Conservation (phyloP, 2,797 vertebrate species). For the Adrianichthys oophorus region DNA sequence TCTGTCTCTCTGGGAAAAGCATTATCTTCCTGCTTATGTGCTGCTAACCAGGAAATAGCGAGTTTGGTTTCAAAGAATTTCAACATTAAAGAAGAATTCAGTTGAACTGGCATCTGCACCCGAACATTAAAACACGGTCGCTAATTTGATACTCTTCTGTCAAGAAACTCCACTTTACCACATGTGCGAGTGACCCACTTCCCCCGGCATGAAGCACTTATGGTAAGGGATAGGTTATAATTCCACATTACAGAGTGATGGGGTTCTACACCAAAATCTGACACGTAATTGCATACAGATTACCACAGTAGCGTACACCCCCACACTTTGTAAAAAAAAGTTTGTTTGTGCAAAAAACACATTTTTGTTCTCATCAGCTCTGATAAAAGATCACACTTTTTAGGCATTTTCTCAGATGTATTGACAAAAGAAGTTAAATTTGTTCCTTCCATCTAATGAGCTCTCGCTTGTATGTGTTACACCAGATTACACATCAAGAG, state of each 20-base stretch:
- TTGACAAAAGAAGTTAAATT: background rate
- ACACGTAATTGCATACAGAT: slow-evolving; percentile 22
- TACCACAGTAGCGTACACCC: slow-evolving; percentile 12
- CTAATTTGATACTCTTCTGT: slow-evolving; percentile 42
- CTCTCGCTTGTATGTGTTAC: slow-evolving; percentile 24
- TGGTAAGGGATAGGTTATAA: slow-evolving; percentile 31
- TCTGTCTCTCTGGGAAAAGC: slow-evolving; percentile 71
- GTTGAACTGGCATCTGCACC: slow-evolving; percentile 35
- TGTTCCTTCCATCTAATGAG: slow-evolving; percentile 24
- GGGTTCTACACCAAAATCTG: slow-evolving; percentile 27
- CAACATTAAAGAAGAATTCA: slow-evolving; percentile 55
- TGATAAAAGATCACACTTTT: no score
- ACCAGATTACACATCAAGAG: slow-evolving; percentile 35
- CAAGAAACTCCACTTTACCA: slow-evolving; percentile 57
- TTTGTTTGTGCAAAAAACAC: slow-evolving; percentile 13
- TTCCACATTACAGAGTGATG: slow-evolving; percentile 32
- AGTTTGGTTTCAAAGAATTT: slow-evolving; percentile 66
- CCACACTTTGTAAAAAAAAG: background rate
- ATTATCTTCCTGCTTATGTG: slow-evolving; percentile 58
- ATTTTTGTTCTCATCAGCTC: slow-evolving; percentile 8
- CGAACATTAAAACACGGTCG: slow-evolving; percentile 59
- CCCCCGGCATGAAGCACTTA: slow-evolving; percentile 32
- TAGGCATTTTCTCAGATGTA: background rate
- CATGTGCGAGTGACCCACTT: slow-evolving; percentile 60
- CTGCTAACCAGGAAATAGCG: slow-evolving; percentile 62